Evolutionary conservation across 2,797 vertebrate genomes (phyloP), one percentile per base, ranked within the genome.

Genomic region (Melanotaenia maccullochi): DNA sequence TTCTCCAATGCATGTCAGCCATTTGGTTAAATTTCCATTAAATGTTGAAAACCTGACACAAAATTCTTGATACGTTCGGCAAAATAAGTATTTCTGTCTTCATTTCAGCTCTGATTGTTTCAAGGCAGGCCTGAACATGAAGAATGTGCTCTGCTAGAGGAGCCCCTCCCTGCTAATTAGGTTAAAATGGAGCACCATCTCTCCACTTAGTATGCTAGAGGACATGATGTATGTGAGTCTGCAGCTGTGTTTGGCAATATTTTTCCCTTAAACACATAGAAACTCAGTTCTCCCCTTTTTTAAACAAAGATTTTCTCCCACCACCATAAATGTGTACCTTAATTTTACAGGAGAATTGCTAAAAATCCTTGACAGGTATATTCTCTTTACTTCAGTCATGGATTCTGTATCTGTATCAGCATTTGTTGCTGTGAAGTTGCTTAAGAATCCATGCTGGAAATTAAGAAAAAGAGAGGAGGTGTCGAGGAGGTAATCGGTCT

Each of bases 111-210:
- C 16, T 5, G n/a, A 32, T 59, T 18, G 16, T 70, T 60, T 70
- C 25, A 2, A 42, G 49, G 60, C 12, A 1, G 40, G 64, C 60
- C 66, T 61, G 38, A 76, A 36, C 63, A 57, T 60, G 3, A 74
- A 66, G 71, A 72, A 62, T 33, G 28, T 61, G 40, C 59, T 68
- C 3, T 33, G 22, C 59, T 35, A 60, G 11, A 70, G 78, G 58
- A 85, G 79, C 83, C 71, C 75, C 88, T 87, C 87, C 86, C 87
- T 62, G 61, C 47, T 88, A 81, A 90, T 80, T 60, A 75, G 73
- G 81, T 88, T 88, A 76, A 90, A 85, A 60, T 35, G 63, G 47
- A 81, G 79, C 83, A 76, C 36, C 76, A 54, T 74, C 74, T 77
- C 73, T 85, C 81, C 87, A 89, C 87, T 90, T 86, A 83, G 79